phyloP scores from a whole-genome alignment of 2,113 vertebrate species.

The Tympanuchus pallidicinctus region DNA sequence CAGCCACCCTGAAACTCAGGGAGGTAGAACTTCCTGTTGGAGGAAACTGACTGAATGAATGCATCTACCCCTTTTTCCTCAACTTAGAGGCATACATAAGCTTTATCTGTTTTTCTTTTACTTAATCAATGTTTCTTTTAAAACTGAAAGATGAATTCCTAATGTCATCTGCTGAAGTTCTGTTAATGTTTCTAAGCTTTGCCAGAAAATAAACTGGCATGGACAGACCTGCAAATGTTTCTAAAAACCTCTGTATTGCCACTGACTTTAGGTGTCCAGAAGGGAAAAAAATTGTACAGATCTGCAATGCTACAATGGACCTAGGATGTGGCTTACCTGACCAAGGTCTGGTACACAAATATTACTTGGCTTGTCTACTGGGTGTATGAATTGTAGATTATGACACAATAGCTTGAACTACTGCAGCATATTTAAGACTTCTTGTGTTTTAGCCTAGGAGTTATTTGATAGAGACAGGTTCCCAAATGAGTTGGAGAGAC shows the following conservation, averaged over 20 bases:
- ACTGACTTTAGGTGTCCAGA: neutral
- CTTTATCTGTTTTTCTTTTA: neutral
- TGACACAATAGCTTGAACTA: neutral
- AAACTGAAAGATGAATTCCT: neutral
- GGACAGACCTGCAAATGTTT: neutral
- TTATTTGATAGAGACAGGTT: neutral
- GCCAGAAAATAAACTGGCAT: neutral
- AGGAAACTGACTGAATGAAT: neutral
- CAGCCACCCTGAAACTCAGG: neutral
- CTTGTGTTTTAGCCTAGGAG: neutral
- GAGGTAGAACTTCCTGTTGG: neutral
- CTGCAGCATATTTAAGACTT: neutral
- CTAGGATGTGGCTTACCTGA: neutral
- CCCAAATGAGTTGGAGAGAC: neutral
- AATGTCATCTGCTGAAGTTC: neutral
- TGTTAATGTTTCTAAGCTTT: neutral
- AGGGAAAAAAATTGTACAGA: neutral
- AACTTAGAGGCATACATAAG: accelerated
- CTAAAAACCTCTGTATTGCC: neutral
- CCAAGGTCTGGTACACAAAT: slow-evolving; percentile 7
- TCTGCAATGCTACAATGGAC: neutral
- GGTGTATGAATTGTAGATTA: neutral
- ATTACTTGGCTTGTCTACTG: neutral
- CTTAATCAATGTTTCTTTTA: neutral
- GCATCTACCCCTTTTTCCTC: neutral